phyloP scores from a whole-genome alignment of 2,797 vertebrate genomes.

The Ispidina picta region DNA sequence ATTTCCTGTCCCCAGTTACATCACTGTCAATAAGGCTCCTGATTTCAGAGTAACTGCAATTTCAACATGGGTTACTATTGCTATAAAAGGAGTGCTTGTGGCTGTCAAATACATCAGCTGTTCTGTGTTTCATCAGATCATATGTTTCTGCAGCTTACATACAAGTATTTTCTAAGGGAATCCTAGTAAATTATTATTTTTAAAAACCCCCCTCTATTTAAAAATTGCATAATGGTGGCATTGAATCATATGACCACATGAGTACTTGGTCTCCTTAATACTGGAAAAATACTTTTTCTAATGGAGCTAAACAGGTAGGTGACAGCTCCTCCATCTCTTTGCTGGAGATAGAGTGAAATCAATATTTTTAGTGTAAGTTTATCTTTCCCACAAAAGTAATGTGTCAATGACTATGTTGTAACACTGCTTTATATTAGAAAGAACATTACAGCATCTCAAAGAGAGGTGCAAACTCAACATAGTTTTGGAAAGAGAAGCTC shows the following conservation, averaged over 20 bases:
- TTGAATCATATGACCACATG: neutral
- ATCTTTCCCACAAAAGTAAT: neutral
- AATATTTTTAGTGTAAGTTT: neutral
- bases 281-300: neutral
- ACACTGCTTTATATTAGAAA: neutral
- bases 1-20: neutral
- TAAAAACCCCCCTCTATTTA: neutral
- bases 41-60: neutral
- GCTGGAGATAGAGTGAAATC: neutral
- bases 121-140: neutral
- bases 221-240: neutral
- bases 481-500: neutral
- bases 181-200: neutral
- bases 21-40: neutral
- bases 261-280: neutral
- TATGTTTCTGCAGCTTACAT: neutral
- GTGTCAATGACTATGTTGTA: neutral
- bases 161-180: neutral
- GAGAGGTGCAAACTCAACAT: neutral
- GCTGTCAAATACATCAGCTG: rapidly evolving
- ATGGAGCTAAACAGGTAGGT: neutral
- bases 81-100: neutral
- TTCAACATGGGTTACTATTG: neutral
- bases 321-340: neutral
- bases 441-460: neutral